Evolutionary conservation across 2,113 vertebrate genomes (phyloP).

Genomic region (Dinomys branickii): DNA sequence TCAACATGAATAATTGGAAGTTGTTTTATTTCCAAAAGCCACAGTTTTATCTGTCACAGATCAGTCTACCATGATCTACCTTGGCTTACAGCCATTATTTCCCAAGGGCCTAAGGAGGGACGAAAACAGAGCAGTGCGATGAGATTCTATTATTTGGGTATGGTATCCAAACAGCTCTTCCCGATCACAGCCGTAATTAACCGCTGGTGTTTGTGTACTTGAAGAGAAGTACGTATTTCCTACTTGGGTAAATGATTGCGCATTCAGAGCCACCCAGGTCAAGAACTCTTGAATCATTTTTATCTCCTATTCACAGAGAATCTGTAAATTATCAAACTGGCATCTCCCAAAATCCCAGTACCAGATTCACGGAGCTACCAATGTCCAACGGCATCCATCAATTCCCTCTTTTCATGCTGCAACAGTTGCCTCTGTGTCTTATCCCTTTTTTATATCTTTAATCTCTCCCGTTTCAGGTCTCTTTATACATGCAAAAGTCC

Average conservation of each 20-base stretch:
- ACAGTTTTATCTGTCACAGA: constrained; percentile 47
- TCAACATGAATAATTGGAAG: constrained; percentile 24
- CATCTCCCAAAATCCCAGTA: background rate
- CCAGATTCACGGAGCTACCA: background rate
- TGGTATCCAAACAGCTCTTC: background rate
- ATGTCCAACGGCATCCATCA: background rate
- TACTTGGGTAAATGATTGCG: background rate
- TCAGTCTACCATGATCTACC: constrained; percentile 1
- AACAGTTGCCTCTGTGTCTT: background rate
- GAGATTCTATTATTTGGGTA: constrained; percentile 46
- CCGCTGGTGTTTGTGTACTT: background rate
- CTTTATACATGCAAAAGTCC: background rate
- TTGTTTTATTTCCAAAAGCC: constrained; percentile 56
- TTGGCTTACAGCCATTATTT: constrained; percentile 36
- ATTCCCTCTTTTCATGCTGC: background rate
- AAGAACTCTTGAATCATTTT: background rate
- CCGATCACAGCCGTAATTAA: background rate
- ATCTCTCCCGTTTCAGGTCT: background rate
- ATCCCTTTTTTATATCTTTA: background rate
- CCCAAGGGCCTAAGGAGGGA: constrained; percentile 20
- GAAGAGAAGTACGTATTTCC: background rate
- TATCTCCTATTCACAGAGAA: background rate
- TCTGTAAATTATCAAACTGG: background rate
- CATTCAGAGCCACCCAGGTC: background rate
- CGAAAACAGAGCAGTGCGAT: background rate